Evolutionary conservation across 1,140 invertebrate genomes (phyloP).

Genomic region (Anoplolepis gracilipes): DNA sequence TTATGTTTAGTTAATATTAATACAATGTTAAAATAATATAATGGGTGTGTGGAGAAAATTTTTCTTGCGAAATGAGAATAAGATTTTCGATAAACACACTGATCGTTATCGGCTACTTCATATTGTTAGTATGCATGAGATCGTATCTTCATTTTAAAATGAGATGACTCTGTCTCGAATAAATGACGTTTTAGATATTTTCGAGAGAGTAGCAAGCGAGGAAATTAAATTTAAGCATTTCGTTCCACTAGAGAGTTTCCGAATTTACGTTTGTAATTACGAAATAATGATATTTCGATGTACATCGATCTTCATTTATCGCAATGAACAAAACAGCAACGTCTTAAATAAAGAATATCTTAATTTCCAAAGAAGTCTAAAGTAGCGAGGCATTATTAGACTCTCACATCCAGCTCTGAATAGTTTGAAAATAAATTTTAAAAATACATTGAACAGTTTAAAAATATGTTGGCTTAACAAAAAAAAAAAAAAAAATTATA

Average conservation of each 20-base stretch:
- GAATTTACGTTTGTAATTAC: constrained; percentile 2
- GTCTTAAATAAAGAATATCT: neutral
- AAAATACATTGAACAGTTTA: neutral
- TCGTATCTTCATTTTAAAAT: neutral
- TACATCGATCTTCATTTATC: constrained; percentile 9
- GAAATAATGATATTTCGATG: constrained; percentile 9
- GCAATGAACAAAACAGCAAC: neutral
- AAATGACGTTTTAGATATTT: constrained; percentile 45
- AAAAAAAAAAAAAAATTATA: neutral
- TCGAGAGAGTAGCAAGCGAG: neutral
- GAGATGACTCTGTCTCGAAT: constrained; percentile 22
- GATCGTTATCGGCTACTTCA: constrained; percentile 46
- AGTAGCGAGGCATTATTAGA: constrained; percentile 3
- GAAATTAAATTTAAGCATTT: constrained; percentile 17
- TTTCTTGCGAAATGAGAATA: neutral
- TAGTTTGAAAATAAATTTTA: neutral
- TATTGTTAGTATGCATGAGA: constrained; percentile 46
- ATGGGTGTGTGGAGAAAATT: neutral
- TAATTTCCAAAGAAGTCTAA: neutral
- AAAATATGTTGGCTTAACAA: neutral
- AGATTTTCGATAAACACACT: constrained; percentile 11
- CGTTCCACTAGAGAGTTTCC: neutral
- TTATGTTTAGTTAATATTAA: neutral
- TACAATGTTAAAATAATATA: neutral
- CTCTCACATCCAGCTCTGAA: neutral